Evolutionary conservation across 2,113 vertebrate species (phyloP).

Genomic region (Paedocypris sp.): DNA sequence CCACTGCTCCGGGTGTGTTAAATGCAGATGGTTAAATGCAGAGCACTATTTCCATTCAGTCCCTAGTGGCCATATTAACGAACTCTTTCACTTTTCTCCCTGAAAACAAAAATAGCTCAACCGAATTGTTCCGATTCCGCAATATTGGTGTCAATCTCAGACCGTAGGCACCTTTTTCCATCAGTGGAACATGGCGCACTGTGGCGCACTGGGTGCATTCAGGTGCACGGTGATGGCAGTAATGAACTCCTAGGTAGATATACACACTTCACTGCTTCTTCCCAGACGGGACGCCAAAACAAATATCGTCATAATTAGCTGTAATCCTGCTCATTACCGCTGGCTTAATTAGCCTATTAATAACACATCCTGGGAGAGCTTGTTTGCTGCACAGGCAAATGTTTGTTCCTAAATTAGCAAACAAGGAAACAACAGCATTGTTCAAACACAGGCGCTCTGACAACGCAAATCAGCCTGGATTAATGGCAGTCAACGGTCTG

Average conservation of each 20-base stretch:
- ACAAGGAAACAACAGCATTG: slow-evolving; percentile 88
- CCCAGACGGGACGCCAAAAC: slow-evolving; percentile 90
- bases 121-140: too few species aligned
- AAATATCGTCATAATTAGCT: slow-evolving; percentile 98
- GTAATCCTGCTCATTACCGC: slow-evolving; percentile 96
- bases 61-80: too few species aligned
- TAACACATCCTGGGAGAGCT: slow-evolving; percentile 91
- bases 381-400: slow-evolving; percentile 90
- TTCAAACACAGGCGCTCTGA: slow-evolving; percentile 74
- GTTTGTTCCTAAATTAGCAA: slow-evolving; percentile 98
- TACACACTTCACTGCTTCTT: slow-evolving; percentile 80
- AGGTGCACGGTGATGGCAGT: slow-evolving; percentile 77
- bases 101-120: too few species aligned
- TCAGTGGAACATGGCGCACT: too few species aligned
- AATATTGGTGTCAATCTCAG: too few species aligned
- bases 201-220: slow-evolving; percentile 68
- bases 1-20: too few species aligned
- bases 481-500: slow-evolving; percentile 46
- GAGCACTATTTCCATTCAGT: too few species aligned
- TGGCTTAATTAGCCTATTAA: slow-evolving; percentile 99
- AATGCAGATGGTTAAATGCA: too few species aligned
- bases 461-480: slow-evolving; percentile 66
- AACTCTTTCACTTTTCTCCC: too few species aligned
- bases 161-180: too few species aligned
- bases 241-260: slow-evolving; percentile 91